Evolutionary conservation across 2,888 invertebrate genomes (phyloP).

Genomic region (Eupithecia centaureata): DNA sequence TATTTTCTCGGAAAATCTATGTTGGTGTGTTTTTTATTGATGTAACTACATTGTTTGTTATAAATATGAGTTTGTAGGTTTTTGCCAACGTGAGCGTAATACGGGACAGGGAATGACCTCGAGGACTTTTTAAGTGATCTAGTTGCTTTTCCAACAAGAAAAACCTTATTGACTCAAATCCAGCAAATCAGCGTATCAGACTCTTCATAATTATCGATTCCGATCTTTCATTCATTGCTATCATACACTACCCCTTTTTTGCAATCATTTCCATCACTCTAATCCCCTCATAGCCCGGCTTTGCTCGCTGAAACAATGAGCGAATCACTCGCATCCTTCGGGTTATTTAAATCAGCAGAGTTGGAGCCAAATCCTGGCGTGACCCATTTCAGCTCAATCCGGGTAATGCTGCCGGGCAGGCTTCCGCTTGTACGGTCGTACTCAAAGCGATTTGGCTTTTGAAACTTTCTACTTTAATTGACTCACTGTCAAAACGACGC

Average conservation of each 20-base stretch:
- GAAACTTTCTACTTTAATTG: neutral
- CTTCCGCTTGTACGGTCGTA: constrained; percentile 52
- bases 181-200: neutral
- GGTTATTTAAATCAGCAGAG: constrained; percentile 80
- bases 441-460: constrained; percentile 49
- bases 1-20: too few relatives aligned
- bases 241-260: neutral
- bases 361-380: constrained; percentile 73
- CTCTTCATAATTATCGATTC: neutral
- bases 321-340: constrained; percentile 31
- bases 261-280: constrained; percentile 21
- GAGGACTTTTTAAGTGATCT: too few relatives aligned
- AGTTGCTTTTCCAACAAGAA: neutral
- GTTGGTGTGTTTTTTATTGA: too few relatives aligned
- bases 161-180: too few relatives aligned
- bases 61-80: too few relatives aligned
- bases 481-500: too few relatives aligned
- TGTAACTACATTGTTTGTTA: too few relatives aligned
- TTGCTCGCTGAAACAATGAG: constrained; percentile 30
- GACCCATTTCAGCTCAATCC: constrained; percentile 80
- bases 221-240: neutral
- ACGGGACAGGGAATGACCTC: too few relatives aligned
- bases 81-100: too few relatives aligned
- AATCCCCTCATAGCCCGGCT: constrained; percentile 18
- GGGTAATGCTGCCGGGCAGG: constrained; percentile 69